Conservation (phyloP, 2,888 invertebrate species). For the Netelia virgata region DNA sequence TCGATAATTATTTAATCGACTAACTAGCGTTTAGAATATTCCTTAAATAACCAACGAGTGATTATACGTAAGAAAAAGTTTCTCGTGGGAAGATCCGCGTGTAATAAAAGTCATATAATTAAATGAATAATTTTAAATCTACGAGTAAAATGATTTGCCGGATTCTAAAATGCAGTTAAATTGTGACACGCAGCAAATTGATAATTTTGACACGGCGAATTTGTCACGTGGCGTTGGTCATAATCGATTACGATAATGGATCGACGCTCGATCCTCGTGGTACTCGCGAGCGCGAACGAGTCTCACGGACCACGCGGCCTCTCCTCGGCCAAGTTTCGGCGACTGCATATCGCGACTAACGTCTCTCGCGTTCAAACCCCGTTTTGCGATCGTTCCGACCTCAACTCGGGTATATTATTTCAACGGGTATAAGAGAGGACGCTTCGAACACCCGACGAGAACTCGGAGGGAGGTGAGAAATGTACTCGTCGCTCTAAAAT, state of each 20-base stretch:
- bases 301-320: not conserved
- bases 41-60: no score
- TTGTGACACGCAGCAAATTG: conserved; percentile 6
- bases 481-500: conserved; percentile 72
- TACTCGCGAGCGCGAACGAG: not conserved
- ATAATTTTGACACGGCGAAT: conserved; percentile 24
- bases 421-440: conserved; percentile 65
- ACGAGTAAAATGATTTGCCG: no score
- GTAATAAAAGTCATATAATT: no score
- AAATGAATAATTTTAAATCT: no score
- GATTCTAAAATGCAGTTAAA: not conserved
- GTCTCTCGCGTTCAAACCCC: conserved; percentile 49
- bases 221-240: conserved; percentile 48
- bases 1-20: no score
- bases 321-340: conserved; percentile 47
- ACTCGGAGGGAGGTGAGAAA: conserved; percentile 54
- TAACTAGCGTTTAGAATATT: no score
- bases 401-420: conserved; percentile 28
- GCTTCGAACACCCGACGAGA: conserved; percentile 46
- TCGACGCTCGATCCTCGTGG: conserved; percentile 50
- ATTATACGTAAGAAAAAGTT: no score
- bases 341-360: conserved; percentile 34
- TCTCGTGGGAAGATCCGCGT: no score
- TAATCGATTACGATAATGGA: conserved; percentile 27
- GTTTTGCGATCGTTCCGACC: conserved; percentile 64